A percentile compares a stretch with the other conserved stretches of the same genome.
phyloP scores from a whole-genome alignment of 2,113 vertebrate genomes.

The Talpa occidentalis region DNA sequence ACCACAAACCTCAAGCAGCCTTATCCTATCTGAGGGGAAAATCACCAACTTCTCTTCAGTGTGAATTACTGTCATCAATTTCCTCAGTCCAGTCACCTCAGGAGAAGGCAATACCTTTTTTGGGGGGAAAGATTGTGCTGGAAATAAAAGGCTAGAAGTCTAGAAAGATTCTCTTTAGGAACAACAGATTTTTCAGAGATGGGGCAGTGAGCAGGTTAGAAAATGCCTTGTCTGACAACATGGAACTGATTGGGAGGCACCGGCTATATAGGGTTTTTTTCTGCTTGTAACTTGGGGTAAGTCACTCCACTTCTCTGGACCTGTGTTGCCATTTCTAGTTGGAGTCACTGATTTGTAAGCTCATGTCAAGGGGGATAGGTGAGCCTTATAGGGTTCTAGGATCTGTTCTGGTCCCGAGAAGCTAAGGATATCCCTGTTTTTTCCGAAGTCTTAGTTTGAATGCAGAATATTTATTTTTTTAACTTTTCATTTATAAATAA shows the following conservation, averaged over 20 bases:
- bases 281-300: not conserved
- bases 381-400: not conserved
- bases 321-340: not conserved
- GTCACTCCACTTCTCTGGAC: not conserved
- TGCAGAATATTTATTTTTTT: not conserved
- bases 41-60: not conserved
- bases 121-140: not conserved
- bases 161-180: not conserved
- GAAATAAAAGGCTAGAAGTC: not conserved
- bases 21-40: not conserved
- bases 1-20: not conserved
- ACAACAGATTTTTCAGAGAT: not conserved
- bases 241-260: not conserved
- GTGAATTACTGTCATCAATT: slow-evolving; percentile 22
- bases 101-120: not conserved
- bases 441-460: slow-evolving; percentile 7
- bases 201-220: not conserved
- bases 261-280: not conserved
- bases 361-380: not conserved
- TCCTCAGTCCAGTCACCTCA: not conserved
- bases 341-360: not conserved
- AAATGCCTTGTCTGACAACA: not conserved
- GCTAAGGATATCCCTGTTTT: not conserved
- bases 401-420: not conserved
- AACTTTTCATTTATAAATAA: too few relatives aligned